Conservation (phyloP, 2,888 invertebrate genomes). For the Archips xylosteana region DNA sequence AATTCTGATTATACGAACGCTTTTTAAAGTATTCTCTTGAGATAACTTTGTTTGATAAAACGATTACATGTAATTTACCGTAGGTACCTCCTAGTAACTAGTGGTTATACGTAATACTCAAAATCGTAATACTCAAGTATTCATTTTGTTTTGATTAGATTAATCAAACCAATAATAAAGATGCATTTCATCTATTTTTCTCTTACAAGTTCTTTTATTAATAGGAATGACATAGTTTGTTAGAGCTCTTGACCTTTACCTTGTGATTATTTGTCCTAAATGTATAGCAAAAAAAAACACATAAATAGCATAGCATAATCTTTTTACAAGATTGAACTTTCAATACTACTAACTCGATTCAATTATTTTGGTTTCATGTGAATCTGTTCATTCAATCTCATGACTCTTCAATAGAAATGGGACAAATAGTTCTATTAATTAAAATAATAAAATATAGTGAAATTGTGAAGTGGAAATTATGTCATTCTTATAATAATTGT, state of each 20-base stretch:
- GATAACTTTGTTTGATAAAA: neutral
- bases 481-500: no score
- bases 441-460: no score
- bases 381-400: no score
- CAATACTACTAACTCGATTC: no score
- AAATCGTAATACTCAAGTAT: neutral
- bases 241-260: neutral
- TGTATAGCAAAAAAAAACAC: no score
- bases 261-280: neutral
- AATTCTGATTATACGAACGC: neutral
- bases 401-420: no score
- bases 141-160: slow-evolving; percentile 6
- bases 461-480: no score
- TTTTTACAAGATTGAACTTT: no score
- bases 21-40: neutral
- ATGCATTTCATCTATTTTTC: neutral
- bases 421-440: no score
- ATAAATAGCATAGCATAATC: no score
- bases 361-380: no score
- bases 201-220: neutral
- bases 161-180: neutral
- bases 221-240: neutral
- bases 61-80: neutral
- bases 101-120: neutral
- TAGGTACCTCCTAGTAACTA: neutral